These are phyloP conservation scores for Epirrhoe tristata DNA, from an alignment of 2,888 invertebrate genomes.

Conservation along the genomic window DNA sequence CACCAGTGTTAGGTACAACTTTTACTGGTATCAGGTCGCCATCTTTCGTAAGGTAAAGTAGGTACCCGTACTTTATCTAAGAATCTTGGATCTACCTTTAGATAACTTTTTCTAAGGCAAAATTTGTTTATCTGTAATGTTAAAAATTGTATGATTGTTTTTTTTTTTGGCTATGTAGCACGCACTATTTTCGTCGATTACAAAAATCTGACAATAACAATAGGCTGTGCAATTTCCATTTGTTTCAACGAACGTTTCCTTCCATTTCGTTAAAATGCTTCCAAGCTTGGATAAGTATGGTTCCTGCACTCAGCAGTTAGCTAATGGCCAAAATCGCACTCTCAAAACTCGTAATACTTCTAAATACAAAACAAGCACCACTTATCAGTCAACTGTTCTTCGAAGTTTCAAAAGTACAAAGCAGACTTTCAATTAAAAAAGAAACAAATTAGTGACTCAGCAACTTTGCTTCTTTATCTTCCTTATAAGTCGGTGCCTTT, in stretches of 20 bases:
- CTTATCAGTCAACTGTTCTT: slow-evolving; percentile 6
- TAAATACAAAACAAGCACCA: slow-evolving; percentile 9
- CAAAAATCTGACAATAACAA: neutral
- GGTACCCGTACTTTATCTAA: too few relatives aligned
- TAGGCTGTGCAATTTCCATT: neutral
- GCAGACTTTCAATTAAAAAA: slow-evolving; percentile 43
- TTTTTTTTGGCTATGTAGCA: too few relatives aligned
- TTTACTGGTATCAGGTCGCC: too few relatives aligned
- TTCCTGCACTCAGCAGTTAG: neutral
- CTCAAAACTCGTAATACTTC: neutral
- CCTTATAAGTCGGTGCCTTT: slow-evolving; percentile 49
- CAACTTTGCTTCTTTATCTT: slow-evolving; percentile 47
- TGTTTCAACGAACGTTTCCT: neutral
- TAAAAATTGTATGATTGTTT: too few relatives aligned
- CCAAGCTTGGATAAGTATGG: neutral
- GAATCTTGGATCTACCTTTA: too few relatives aligned
- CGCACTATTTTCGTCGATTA: too few relatives aligned
- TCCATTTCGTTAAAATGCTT: neutral
- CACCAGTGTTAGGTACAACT: neutral
- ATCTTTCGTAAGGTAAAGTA: too few relatives aligned
- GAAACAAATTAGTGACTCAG: slow-evolving; percentile 48
- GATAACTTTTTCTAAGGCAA: too few relatives aligned
- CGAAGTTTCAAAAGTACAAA: slow-evolving; percentile 17
- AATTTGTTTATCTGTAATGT: too few relatives aligned
- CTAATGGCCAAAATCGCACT: slow-evolving; percentile 9